A percentile compares a stretch with the other conserved stretches of the same genome.
Evolutionary conservation across 2,113 vertebrate genomes (phyloP).

Genomic region (Okapia johnstoni): DNA sequence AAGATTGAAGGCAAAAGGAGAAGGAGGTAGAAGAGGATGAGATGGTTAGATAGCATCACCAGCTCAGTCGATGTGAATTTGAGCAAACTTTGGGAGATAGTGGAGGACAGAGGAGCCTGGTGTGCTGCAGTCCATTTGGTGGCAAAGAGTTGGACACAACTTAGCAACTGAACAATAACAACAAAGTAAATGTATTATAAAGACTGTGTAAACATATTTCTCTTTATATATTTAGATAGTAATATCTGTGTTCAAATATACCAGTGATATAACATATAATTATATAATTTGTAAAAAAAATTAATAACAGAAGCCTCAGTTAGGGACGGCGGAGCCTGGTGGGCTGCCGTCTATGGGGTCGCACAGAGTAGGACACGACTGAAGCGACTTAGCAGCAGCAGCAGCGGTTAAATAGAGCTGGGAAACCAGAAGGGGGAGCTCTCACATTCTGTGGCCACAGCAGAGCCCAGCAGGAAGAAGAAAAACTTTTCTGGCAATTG

Average conservation of each 20-base stretch:
- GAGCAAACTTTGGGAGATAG: background rate
- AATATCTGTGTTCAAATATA: background rate
- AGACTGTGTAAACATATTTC: background rate
- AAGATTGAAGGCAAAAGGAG: background rate
- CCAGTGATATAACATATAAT: background rate
- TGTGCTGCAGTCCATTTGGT: background rate
- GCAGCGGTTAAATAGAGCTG: background rate
- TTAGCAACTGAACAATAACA: background rate
- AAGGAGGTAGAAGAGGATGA: background rate
- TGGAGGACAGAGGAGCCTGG: background rate
- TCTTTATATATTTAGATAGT: background rate
- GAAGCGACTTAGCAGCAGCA: too few relatives aligned
- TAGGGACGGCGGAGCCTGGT: too few relatives aligned
- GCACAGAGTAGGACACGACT: too few relatives aligned
- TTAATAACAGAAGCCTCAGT: background rate
- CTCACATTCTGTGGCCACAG: background rate
- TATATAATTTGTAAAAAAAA: background rate
- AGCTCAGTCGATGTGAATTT: background rate
- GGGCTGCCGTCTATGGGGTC: too few relatives aligned
- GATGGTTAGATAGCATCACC: background rate
- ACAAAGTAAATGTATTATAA: background rate
- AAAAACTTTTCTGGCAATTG: background rate
- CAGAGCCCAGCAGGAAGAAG: background rate
- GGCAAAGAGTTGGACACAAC: background rate
- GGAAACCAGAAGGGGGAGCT: background rate